Conservation (phyloP, 2,888 invertebrate species). For the Drosophila subquinaria region DNA sequence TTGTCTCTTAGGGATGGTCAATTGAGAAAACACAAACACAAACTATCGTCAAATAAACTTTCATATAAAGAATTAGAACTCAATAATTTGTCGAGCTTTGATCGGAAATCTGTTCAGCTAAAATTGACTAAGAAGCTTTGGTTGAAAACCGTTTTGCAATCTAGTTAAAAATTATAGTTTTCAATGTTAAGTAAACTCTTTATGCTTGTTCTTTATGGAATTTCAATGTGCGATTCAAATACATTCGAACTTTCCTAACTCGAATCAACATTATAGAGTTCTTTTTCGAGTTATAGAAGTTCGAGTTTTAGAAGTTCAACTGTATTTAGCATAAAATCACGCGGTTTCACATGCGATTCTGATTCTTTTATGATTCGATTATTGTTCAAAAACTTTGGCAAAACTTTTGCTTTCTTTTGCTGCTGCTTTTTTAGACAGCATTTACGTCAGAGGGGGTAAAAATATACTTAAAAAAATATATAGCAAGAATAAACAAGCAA, state of each 20-base stretch:
- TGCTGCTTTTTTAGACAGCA: constrained; percentile 20
- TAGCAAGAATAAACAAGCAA: constrained; percentile 8
- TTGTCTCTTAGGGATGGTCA: not conserved
- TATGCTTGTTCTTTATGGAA: not conserved
- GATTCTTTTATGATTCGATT: constrained; percentile 2
- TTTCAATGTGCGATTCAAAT: not conserved
- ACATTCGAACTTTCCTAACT: too few species aligned
- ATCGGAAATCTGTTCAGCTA: too few species aligned
- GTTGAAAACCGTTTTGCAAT: too few species aligned
- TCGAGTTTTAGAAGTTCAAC: too few species aligned
- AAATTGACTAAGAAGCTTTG: too few species aligned
- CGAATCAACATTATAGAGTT: too few species aligned
- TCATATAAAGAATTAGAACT: not conserved
- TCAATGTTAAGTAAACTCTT: not conserved
- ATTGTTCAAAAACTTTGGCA: constrained; percentile 1
- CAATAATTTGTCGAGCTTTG: too few species aligned
- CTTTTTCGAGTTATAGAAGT: too few species aligned
- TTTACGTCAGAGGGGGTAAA: constrained; percentile 38
- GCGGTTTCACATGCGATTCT: constrained; percentile 1
- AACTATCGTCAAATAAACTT: not conserved
- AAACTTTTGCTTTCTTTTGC: constrained; percentile 26
- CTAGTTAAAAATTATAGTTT: not conserved
- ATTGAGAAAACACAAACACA: not conserved
- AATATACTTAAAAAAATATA: not conserved
- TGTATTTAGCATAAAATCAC: constrained; percentile 1